Conservation (phyloP, 2,888 invertebrate species). For the Chrysolina haemoptera region DNA sequence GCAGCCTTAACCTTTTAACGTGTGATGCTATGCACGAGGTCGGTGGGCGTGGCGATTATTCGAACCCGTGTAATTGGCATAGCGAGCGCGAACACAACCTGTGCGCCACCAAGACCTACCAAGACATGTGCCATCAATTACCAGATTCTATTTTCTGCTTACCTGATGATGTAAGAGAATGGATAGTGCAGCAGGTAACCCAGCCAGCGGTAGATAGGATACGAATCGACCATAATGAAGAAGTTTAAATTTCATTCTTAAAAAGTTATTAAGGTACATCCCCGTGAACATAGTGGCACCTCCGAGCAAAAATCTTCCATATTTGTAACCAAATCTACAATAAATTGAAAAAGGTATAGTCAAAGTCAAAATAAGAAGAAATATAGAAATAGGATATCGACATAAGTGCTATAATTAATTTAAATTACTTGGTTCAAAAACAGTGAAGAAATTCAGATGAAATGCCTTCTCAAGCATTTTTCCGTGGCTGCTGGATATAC, state of each 20-base stretch:
- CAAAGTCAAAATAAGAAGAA: neutral
- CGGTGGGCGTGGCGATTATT: too few relatives aligned
- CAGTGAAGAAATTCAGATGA: too few relatives aligned
- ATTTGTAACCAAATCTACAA: conserved; percentile 72
- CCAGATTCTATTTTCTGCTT: conserved; percentile 6
- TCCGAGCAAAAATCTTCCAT: conserved; percentile 72
- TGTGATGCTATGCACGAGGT: too few relatives aligned
- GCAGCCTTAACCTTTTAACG: too few relatives aligned
- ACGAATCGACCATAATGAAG: conserved; percentile 74
- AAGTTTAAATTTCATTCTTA: conserved; percentile 76
- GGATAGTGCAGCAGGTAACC: conserved; percentile 75
- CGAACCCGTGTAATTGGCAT: too few relatives aligned
- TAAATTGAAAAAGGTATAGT: neutral
- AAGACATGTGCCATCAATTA: neutral
- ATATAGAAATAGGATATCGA: too few relatives aligned
- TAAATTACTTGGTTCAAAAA: too few relatives aligned
- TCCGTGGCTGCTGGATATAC: too few relatives aligned
- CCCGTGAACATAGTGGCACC: conserved; percentile 72
- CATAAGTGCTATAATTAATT: too few relatives aligned
- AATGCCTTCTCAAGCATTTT: too few relatives aligned
- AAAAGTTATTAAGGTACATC: conserved; percentile 76
- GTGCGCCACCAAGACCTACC: too few relatives aligned
- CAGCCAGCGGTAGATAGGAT: conserved; percentile 75
- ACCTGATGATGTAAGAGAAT: conserved; percentile 65
- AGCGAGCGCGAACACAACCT: too few relatives aligned